phyloP scores from a whole-genome alignment of 1,140 invertebrate species.

The Drosophila sucinea region DNA sequence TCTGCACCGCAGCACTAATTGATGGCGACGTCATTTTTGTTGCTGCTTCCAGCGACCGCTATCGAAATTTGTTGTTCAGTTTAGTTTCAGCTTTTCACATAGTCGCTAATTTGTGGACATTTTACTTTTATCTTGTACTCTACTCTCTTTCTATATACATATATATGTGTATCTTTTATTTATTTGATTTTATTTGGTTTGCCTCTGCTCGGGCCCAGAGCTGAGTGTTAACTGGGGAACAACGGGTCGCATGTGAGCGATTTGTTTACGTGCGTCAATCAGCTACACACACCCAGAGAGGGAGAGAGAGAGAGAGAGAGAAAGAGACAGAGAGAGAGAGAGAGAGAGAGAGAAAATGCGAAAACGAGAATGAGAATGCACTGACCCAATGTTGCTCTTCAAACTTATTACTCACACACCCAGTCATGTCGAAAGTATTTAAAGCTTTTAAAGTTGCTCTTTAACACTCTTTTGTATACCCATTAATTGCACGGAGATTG shows the following conservation, averaged over 20 bases:
- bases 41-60: conserved; percentile 13
- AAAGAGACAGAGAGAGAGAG: background rate
- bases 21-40: conserved; percentile 38
- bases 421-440: conserved; percentile 11
- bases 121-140: conserved; percentile 25
- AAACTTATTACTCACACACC: conserved; percentile 5
- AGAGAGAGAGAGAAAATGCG: background rate
- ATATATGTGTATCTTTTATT: background rate
- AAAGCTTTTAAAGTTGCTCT: conserved; percentile 4
- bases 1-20: conserved; percentile 65
- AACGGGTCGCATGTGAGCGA: conserved; percentile 36
- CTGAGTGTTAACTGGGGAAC: conserved; percentile 66
- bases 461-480: background rate
- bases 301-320: background rate
- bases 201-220: conserved; percentile 57
- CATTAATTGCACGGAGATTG: background rate
- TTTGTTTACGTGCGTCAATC: conserved; percentile 64
- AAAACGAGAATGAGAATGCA: background rate
- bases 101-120: conserved; percentile 59
- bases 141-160: background rate
- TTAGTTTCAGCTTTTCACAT: conserved; percentile 58
- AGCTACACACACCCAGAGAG: conserved; percentile 13
- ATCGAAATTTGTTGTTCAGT: conserved; percentile 23
- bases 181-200: conserved; percentile 19
- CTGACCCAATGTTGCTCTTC: conserved; percentile 1